These are phyloP conservation scores for Hippoglossus stenolepis DNA, from an alignment of 2,113 vertebrate genomes.

Conservation along the genomic window DNA sequence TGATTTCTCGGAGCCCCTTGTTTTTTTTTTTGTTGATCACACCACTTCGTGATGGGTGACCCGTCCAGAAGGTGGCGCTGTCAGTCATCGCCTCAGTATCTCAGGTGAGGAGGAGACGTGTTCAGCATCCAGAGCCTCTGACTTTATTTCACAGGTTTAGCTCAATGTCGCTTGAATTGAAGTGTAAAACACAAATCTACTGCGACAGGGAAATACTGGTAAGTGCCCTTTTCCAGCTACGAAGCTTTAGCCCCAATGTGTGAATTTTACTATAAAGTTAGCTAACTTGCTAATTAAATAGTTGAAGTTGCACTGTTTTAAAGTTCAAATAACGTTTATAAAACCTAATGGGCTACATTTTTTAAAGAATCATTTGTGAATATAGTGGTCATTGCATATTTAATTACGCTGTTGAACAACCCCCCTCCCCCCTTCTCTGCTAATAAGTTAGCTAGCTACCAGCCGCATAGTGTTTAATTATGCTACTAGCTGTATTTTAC, in stretches of 20 bases:
- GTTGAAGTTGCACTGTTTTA: neutral
- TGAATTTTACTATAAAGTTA: rapidly evolving
- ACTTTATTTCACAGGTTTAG: neutral
- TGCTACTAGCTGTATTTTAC: neutral
- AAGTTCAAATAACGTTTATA: neutral
- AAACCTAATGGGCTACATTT: neutral
- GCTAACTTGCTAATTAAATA: neutral
- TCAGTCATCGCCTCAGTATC: neutral
- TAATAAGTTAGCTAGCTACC: neutral
- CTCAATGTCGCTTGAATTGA: neutral
- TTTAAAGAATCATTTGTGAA: neutral
- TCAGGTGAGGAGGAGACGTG: neutral
- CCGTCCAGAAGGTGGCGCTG: neutral
- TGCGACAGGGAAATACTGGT: conserved; percentile 11
- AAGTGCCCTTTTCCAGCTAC: neutral
- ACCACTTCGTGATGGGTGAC: rapidly evolving
- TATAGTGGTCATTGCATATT: neutral
- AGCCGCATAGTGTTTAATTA: neutral
- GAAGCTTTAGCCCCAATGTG: rapidly evolving
- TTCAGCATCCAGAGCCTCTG: neutral
- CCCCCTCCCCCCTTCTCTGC: neutral
- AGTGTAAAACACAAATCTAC: neutral
- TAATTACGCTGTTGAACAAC: neutral
- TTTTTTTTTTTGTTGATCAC: neutral
- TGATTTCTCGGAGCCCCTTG: conserved; percentile 54